Base-by-base conservation (phyloP, 2,797 vertebrate species). In the Cetoscarus ocellatus region DNA sequence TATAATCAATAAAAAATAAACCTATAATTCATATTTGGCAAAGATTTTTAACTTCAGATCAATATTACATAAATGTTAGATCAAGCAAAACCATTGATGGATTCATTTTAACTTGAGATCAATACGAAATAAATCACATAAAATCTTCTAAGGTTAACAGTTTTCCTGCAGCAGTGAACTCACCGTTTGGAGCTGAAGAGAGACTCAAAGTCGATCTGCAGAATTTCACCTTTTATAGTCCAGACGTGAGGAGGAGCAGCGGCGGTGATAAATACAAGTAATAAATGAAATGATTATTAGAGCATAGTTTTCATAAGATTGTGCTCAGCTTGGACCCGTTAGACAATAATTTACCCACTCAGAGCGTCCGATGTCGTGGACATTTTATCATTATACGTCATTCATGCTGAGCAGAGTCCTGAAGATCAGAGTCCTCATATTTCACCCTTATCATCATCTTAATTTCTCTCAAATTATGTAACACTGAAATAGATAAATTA, bases 201-300 rank as follows among this genome's bases (percentile, higher is more conserved):
- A 34, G 49, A 51, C 50, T 18, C 27, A 13, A 7, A 6, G 7
- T 6, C 11, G 12, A 10, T 19, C 27, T 14, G 19, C 50, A 35
- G 6, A 14, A 5, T 7, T 7, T 5, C 27, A 14, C 11, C 50
- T 51, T 51, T 51, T 51, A 51, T 51, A 48, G 17, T 5, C 0
- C 0, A 27, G 27, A 27, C 27, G 27, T 27, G 50, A 51, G 50
- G 12, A 34, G 50, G 19, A 7, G 1, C 44, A n/a, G 14, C 6
- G 12, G 43, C 11, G 7, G 14, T n/a, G 14, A n/a, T 8, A n/a
- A n/a, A 45, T 15, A 1, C 1, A 1, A 6, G 14, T 13, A 12
- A 51, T 51, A 51, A 51, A 51, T 51, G 19, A 7, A 10, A 51
- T 13, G 49, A 51, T 51, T 51, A 51, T 34, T 51, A 51, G 49